These are phyloP conservation scores for Oligia strigilis DNA, from an alignment of 2,888 invertebrate species.

Conservation along the genomic window DNA sequence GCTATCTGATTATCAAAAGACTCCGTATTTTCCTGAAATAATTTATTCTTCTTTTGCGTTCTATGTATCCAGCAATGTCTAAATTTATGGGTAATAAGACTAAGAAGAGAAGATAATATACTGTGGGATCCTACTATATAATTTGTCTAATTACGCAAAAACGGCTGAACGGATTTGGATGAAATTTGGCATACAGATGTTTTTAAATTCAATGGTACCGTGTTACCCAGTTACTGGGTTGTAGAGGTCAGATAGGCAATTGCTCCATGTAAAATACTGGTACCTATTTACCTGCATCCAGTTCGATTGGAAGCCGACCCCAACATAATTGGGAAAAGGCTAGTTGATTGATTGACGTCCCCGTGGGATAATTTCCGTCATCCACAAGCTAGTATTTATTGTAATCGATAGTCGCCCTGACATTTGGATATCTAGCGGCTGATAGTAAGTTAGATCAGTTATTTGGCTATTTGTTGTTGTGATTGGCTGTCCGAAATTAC, in stretches of 20 bases:
- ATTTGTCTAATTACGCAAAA: background rate
- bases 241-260: background rate
- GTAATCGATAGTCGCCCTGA: too few relatives aligned
- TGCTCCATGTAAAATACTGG: background rate
- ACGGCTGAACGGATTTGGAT: background rate
- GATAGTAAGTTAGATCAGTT: conserved; percentile 10
- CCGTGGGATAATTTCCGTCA: background rate
- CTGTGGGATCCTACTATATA: too few relatives aligned
- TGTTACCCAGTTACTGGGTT: background rate
- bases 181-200: background rate
- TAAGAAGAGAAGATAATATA: too few relatives aligned
- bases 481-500: background rate
- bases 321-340: background rate
- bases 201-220: background rate
- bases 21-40: conserved; percentile 9
- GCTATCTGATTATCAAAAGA: conserved; percentile 39
- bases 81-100: background rate
- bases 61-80: background rate
- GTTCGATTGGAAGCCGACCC: background rate
- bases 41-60: conserved; percentile 3
- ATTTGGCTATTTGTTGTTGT: background rate
- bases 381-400: background rate
- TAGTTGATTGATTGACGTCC: background rate
- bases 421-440: background rate
- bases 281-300: background rate